Evolutionary conservation across 2,113 vertebrate genomes (phyloP).

Genomic region (Scolopax mira): DNA sequence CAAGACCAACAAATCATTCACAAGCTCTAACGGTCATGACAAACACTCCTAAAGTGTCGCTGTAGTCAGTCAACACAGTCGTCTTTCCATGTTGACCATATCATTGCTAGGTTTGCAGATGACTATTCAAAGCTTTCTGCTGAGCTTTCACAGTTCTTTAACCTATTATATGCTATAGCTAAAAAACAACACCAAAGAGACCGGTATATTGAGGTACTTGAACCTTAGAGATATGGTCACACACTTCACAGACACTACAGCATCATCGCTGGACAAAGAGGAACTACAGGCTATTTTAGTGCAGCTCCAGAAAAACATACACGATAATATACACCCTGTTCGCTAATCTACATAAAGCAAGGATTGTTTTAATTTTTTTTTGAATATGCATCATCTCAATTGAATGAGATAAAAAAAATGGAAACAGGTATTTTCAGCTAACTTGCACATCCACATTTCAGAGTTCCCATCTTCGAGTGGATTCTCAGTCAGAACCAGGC

Average conservation of each 20-base stretch:
- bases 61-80: no score
- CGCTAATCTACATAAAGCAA: background rate
- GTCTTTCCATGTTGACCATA: fast-evolving
- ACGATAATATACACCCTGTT: background rate
- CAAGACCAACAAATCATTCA: background rate
- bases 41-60: background rate
- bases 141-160: background rate
- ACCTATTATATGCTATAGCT: no score
- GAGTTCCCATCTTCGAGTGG: background rate
- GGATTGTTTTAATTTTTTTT: background rate
- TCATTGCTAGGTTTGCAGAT: background rate
- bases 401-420: background rate
- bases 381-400: background rate
- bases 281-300: background rate
- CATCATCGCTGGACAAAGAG: background rate
- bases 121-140: background rate
- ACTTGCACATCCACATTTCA: background rate
- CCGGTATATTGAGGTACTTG: fast-evolving
- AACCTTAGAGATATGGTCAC: fast-evolving
- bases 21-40: fast-evolving
- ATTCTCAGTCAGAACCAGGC: background rate
- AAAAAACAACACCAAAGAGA: background rate
- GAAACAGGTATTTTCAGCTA: background rate
- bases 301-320: background rate
- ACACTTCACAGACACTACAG: fast-evolving